phyloP scores from a whole-genome alignment of 1,140 invertebrate genomes.

The Reticulitermes speratus region DNA sequence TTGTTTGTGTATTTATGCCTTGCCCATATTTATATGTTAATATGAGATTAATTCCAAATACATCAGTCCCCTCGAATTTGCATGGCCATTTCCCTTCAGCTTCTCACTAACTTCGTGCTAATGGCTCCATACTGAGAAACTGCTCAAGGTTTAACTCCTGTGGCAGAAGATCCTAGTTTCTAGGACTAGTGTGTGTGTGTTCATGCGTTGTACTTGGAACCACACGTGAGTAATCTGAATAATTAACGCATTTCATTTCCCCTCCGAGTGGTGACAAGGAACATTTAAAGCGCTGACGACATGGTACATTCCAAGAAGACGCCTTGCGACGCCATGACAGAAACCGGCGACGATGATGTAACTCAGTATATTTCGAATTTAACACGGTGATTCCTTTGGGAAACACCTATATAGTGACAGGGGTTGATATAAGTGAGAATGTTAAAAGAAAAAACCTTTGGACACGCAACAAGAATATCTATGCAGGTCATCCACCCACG shows the following conservation, averaged over 20 bases:
- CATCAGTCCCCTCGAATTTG: too few species aligned
- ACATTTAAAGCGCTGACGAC: background rate
- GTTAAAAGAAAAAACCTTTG: background rate
- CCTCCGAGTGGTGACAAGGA: background rate
- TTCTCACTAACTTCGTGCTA: background rate
- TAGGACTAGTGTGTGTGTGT: background rate
- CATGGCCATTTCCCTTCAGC: background rate
- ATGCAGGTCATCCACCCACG: background rate
- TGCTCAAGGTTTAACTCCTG: too few species aligned
- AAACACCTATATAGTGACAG: background rate
- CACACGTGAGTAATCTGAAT: background rate
- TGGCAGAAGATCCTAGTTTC: too few species aligned
- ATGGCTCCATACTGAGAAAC: too few species aligned
- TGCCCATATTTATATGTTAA: too few species aligned
- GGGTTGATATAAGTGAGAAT: too few species aligned
- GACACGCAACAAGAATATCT: background rate
- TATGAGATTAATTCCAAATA: too few species aligned
- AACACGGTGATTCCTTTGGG: background rate
- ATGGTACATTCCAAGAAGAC: background rate
- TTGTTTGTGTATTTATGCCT: too few species aligned
- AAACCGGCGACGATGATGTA: background rate
- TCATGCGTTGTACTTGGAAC: background rate
- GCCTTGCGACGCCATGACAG: background rate
- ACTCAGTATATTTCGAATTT: background rate
- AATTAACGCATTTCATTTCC: background rate